Conservation (phyloP, 2,888 invertebrate species). For the Pseudoips prasinana region DNA sequence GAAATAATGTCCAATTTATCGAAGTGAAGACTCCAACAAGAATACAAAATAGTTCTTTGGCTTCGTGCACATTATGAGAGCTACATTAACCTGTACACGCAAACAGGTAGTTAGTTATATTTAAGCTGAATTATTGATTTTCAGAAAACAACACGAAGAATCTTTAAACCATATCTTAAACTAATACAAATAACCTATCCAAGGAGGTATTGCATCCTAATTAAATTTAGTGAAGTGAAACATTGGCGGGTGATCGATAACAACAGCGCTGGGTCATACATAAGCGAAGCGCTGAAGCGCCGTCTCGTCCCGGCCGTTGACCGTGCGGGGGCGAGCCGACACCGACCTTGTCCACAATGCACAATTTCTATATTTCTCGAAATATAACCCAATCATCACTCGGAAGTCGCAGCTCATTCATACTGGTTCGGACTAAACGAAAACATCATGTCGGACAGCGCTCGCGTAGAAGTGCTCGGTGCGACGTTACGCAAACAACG, state of each 20-base stretch:
- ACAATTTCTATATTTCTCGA: slow-evolving; percentile 33
- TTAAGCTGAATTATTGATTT: slow-evolving; percentile 23
- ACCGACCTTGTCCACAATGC: slow-evolving; percentile 61
- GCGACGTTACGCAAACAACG: slow-evolving; percentile 33
- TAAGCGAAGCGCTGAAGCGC: slow-evolving; percentile 57
- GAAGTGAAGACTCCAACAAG: too few relatives aligned
- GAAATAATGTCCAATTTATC: too few relatives aligned
- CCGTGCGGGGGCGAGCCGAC: slow-evolving; percentile 63
- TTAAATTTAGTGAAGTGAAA: slow-evolving; percentile 53
- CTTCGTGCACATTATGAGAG: too few relatives aligned
- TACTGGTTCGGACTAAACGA: slow-evolving; percentile 19
- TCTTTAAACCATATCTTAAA: too few relatives aligned
- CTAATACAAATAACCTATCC: too few relatives aligned
- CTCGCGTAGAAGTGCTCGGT: slow-evolving; percentile 12
- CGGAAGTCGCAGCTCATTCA: slow-evolving; percentile 16
- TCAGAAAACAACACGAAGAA: slow-evolving; percentile 6
- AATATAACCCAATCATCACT: slow-evolving; percentile 18
- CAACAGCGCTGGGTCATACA: slow-evolving; percentile 54
- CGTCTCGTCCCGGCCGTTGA: slow-evolving; percentile 68
- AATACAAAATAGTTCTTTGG: too few relatives aligned
- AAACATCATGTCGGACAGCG: slow-evolving; percentile 20
- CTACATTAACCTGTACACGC: slow-evolving; percentile 6
- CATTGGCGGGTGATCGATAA: slow-evolving; percentile 70
- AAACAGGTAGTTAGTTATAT: slow-evolving; percentile 19
- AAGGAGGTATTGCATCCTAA: slow-evolving; percentile 36